Evolutionary conservation across 2,797 vertebrate species (phyloP).

Genomic region (Halcyon leucocephala): DNA sequence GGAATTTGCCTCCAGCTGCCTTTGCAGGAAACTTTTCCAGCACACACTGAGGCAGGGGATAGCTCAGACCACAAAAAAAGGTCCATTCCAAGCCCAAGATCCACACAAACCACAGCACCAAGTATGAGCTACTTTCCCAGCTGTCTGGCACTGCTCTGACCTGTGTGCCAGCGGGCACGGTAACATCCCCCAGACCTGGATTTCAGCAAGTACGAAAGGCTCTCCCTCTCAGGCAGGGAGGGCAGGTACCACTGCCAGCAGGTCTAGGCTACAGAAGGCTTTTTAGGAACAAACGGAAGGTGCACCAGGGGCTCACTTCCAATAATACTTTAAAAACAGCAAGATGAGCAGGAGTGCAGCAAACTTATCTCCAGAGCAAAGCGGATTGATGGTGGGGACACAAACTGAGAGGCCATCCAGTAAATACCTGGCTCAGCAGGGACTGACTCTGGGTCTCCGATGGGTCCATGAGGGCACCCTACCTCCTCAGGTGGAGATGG

Average conservation of each 20-base stretch:
- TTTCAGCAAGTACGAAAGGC: background rate
- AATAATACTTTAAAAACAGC: background rate
- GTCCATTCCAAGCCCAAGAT: background rate
- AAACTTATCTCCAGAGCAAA: background rate
- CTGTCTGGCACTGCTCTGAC: background rate
- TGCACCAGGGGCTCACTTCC: background rate
- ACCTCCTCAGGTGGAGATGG: background rate
- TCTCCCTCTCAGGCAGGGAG: background rate
- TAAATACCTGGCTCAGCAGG: background rate
- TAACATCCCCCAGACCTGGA: background rate
- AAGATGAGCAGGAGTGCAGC: background rate
- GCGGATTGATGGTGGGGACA: background rate
- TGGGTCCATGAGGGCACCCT: rapidly evolving
- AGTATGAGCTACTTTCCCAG: background rate
- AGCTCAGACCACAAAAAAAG: background rate
- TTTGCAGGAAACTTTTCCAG: too few species aligned
- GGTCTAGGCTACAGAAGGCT: background rate
- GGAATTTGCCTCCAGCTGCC: background rate
- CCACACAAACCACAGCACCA: background rate
- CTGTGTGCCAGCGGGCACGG: rapidly evolving
- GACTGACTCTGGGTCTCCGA: background rate
- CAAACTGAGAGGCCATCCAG: background rate
- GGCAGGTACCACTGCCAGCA: background rate
- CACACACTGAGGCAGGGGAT: background rate
- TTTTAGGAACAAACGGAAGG: background rate